Percentiles rank a stretch among this genome's conserved stretches.
These are phyloP conservation scores for Microtus oregoni DNA, from an alignment of 2,113 vertebrate species.

Conservation along the genomic window DNA sequence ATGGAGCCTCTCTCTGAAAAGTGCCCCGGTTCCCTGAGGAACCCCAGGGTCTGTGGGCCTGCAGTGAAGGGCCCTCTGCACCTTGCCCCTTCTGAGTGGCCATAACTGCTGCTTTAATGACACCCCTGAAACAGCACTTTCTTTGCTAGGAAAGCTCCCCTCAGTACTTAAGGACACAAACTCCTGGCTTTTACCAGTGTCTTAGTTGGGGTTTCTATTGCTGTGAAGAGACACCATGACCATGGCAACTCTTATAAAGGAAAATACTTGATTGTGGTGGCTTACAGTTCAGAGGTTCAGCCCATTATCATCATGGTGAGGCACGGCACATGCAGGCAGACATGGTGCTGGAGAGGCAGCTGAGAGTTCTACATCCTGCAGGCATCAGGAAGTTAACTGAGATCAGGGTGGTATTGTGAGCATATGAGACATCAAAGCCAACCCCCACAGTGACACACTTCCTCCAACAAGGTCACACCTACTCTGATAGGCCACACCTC, in stretches of 20 bases:
- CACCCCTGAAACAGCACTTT: background rate
- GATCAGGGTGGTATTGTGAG: background rate
- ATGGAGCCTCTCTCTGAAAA: background rate
- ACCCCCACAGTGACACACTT: background rate
- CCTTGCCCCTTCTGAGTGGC: background rate
- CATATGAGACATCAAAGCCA: background rate
- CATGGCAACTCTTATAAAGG: background rate
- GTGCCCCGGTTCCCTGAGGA: background rate
- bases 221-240: background rate
- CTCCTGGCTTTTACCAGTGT: background rate
- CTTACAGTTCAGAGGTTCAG: background rate
- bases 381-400: background rate
- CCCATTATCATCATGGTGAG: background rate
- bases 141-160: background rate
- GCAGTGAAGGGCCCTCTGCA: background rate
- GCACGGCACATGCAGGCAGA: background rate
- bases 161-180: background rate
- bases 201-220: background rate
- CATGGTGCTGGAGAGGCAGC: background rate
- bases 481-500: too few species aligned
- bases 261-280: background rate
- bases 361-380: background rate
- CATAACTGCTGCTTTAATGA: background rate
- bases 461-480: too few species aligned
- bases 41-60: background rate